Percentiles rank a stretch among this genome's conserved stretches.
These are phyloP conservation scores for Cantharis flavilabris DNA, from an alignment of 2,888 invertebrate species.

Conservation along the genomic window DNA sequence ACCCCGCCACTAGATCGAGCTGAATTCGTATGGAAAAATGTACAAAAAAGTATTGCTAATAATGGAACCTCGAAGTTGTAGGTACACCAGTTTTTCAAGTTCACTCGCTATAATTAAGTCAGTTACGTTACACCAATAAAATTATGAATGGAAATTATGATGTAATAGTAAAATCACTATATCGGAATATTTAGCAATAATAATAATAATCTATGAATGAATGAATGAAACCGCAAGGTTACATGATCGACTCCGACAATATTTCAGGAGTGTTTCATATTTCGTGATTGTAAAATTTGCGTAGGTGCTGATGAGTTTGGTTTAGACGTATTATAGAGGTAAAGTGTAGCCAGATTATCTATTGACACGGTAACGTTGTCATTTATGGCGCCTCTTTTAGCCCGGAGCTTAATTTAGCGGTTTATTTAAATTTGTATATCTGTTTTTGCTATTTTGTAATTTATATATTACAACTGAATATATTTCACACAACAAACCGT, in stretches of 20 bases:
- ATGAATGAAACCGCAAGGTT: constrained; percentile 27
- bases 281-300: constrained; percentile 35
- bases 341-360: constrained; percentile 27
- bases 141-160: constrained; percentile 5
- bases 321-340: constrained; percentile 13
- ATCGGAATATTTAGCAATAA: constrained; percentile 13
- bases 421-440: constrained; percentile 26
- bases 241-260: constrained; percentile 30
- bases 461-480: constrained; percentile 9
- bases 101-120: background rate
- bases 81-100: background rate
- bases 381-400: constrained; percentile 35
- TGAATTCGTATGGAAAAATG: background rate
- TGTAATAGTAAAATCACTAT: constrained; percentile 19
- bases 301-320: constrained; percentile 29
- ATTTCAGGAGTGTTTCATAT: constrained; percentile 34
- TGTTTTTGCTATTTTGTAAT: constrained; percentile 10
- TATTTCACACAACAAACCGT: background rate
- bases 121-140: background rate
- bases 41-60: background rate
- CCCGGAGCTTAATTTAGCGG: constrained; percentile 33
- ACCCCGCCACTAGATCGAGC: background rate
- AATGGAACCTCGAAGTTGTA: background rate
- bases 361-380: constrained; percentile 28
- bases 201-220: constrained; percentile 29